Percentiles rank a stretch among this genome's conserved stretches.
phyloP scores from a whole-genome alignment of 1,140 invertebrate genomes.

The Teleopsis dalmanni region DNA sequence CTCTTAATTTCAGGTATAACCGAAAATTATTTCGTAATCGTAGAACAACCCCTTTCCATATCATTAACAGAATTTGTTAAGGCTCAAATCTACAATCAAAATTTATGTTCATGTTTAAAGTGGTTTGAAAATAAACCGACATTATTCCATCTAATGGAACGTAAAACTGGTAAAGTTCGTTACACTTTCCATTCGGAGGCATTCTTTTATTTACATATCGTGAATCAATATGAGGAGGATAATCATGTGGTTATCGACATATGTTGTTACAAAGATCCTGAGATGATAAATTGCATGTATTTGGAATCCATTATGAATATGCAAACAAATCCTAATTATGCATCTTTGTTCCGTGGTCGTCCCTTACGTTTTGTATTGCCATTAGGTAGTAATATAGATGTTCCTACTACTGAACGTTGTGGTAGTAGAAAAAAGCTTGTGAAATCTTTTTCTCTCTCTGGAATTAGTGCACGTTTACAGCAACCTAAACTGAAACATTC shows the following conservation, averaged over 20 bases:
- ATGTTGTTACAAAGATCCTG: slow-evolving; percentile 72
- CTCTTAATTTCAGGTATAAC: slow-evolving; percentile 52
- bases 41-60: slow-evolving; percentile 75
- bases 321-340: slow-evolving; percentile 71
- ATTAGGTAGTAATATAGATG: slow-evolving; percentile 14
- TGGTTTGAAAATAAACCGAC: slow-evolving; percentile 71
- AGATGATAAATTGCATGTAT: slow-evolving; percentile 80
- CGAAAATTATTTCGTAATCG: slow-evolving; percentile 72
- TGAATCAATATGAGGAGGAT: slow-evolving; percentile 76
- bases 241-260: slow-evolving; percentile 70
- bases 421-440: slow-evolving; percentile 15
- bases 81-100: slow-evolving; percentile 54
- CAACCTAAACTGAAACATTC: slow-evolving; percentile 25
- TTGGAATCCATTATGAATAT: slow-evolving; percentile 70
- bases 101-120: slow-evolving; percentile 55
- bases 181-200: slow-evolving; percentile 60
- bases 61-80: slow-evolving; percentile 54
- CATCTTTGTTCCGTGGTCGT: slow-evolving; percentile 66
- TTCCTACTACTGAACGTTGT: not conserved
- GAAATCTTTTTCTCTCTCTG: slow-evolving; percentile 31
- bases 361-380: slow-evolving; percentile 68
- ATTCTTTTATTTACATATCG: slow-evolving; percentile 83
- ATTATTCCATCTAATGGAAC: slow-evolving; percentile 63
- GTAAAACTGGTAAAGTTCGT: slow-evolving; percentile 52
- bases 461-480: slow-evolving; percentile 14